Percentiles rank a stretch among this genome's conserved stretches.
These are phyloP conservation scores for Eupelmus urozonus DNA, from an alignment of 2,888 invertebrate genomes.

Conservation along the genomic window DNA sequence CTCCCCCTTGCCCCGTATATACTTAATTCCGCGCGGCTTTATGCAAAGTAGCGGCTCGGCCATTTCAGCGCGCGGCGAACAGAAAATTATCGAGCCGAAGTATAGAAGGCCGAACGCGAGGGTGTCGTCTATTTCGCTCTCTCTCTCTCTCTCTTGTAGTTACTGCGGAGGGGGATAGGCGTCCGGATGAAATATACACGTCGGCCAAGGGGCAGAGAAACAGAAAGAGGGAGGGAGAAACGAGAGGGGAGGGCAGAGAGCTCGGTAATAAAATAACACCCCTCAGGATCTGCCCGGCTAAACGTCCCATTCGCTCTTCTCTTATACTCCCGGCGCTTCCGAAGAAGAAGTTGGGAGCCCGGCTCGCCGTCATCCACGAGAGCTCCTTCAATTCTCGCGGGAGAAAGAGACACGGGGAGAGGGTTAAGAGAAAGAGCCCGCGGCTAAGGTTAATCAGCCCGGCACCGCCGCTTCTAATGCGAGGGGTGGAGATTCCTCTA, in stretches of 20 bases:
- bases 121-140: background rate
- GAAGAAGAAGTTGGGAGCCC: too few relatives aligned
- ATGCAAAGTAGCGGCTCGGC: constrained; percentile 15
- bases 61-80: constrained; percentile 6
- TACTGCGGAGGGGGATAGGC: background rate
- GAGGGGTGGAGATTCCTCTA: constrained; percentile 28
- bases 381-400: constrained; percentile 28
- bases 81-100: constrained; percentile 18
- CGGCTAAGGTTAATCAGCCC: constrained; percentile 29
- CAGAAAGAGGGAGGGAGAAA: background rate
- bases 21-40: constrained; percentile 10
- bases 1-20: background rate
- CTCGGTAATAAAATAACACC: constrained; percentile 33
- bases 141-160: background rate
- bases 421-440: background rate
- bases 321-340: background rate
- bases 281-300: constrained; percentile 17
- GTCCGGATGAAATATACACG: constrained; percentile 18
- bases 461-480: constrained; percentile 2
- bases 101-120: background rate
- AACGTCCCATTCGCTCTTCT: constrained; percentile 4
- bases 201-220: constrained; percentile 7
- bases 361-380: constrained; percentile 29
- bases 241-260: background rate
- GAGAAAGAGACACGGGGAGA: constrained; percentile 7